These are phyloP conservation scores for Onychomys torridus DNA, from an alignment of 2,797 vertebrate genomes.

Conservation along the genomic window DNA sequence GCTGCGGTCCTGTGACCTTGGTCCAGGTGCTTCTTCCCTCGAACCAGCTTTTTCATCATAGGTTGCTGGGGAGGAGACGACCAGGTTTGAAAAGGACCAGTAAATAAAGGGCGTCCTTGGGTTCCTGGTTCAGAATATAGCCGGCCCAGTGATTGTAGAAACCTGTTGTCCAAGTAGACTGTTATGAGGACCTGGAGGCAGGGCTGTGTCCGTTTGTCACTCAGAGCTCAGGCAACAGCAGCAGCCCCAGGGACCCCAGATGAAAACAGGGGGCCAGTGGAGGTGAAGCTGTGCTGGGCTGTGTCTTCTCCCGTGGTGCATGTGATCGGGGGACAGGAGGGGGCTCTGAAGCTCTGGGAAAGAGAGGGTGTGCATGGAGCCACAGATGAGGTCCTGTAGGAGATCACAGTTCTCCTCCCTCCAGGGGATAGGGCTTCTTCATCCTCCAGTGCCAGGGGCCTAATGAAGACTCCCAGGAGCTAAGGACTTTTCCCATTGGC, in stretches of 20 bases:
- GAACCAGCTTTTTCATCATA: background rate
- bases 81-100: background rate
- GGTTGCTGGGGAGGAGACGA: background rate
- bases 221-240: background rate
- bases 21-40: background rate
- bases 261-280: background rate
- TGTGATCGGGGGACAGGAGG: background rate
- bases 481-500: background rate
- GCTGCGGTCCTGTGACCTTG: constrained; percentile 24
- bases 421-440: background rate
- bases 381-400: background rate
- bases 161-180: background rate
- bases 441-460: background rate
- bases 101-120: background rate
- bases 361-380: background rate
- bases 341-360: background rate
- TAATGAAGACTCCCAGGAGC: background rate
- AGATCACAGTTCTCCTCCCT: background rate
- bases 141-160: background rate
- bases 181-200: background rate
- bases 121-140: background rate
- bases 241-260: background rate
- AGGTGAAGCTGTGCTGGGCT: background rate
- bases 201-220: background rate
- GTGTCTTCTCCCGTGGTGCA: constrained; percentile 6